These are phyloP conservation scores for Dipodomys ordii DNA, from an alignment of 2,113 vertebrate genomes.

Conservation along the genomic window DNA sequence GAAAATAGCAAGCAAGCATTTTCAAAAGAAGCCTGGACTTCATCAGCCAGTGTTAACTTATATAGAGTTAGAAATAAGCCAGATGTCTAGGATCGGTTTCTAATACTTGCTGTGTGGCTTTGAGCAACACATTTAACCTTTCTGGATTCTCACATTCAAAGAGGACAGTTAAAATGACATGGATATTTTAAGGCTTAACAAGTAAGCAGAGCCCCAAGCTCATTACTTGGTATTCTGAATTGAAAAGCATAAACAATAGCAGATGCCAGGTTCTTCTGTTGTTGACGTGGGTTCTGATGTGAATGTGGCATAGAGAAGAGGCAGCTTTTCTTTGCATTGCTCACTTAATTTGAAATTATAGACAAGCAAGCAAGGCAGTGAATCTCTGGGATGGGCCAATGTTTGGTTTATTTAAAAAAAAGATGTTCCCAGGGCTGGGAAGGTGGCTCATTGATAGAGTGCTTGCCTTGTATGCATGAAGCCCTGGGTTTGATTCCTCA, in stretches of 20 bases:
- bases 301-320: background rate
- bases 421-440: no score
- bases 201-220: background rate
- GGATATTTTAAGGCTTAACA: background rate
- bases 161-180: background rate
- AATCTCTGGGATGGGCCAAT: no score
- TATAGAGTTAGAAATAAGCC: conserved; percentile 25
- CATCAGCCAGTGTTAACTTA: conserved; percentile 55
- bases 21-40: conserved; percentile 71
- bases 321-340: background rate
- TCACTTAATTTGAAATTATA: background rate
- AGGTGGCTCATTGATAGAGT: no score
- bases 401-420: no score
- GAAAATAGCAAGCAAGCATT: conserved; percentile 75
- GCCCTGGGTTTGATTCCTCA: no score
- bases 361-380: background rate
- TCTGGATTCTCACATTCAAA: background rate
- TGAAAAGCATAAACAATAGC: conserved; percentile 15
- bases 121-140: background rate
- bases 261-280: background rate
- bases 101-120: conserved; percentile 26
- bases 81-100: conserved; percentile 14
- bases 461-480: no score
- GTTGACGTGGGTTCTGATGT: background rate
- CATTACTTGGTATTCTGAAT: background rate